Percentiles rank a stretch among this genome's conserved stretches.
Evolutionary conservation across 2,797 vertebrate genomes (phyloP).

Genomic region (Rhinoraja longicauda): DNA sequence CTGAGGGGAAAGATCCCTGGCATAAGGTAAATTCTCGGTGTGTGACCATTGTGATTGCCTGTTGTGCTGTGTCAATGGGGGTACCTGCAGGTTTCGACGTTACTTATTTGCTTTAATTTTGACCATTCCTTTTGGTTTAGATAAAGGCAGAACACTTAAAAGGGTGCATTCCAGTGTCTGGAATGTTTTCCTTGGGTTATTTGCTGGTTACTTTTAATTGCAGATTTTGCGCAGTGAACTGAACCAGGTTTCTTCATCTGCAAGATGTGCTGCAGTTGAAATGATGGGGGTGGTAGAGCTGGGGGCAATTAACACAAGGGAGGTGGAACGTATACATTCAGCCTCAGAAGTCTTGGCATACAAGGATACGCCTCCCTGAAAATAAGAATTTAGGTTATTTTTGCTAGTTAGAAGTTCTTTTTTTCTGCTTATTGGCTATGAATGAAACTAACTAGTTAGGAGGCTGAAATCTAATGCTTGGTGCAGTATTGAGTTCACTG

Average conservation of each 20-base stretch:
- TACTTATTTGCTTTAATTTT: constrained; percentile 34
- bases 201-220: background rate
- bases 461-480: too few species aligned
- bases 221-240: background rate
- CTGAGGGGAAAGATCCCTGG: background rate
- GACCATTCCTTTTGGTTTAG: background rate
- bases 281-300: background rate
- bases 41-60: background rate
- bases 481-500: too few species aligned
- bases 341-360: background rate
- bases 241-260: background rate
- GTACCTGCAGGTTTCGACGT: background rate
- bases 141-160: background rate
- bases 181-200: background rate
- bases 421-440: background rate
- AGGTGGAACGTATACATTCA: background rate
- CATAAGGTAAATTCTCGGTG: background rate
- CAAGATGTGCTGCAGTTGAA: background rate
- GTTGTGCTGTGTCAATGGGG: background rate
- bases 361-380: background rate
- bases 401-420: background rate
- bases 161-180: background rate
- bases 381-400: background rate
- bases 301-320: background rate
- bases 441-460: background rate